These are phyloP conservation scores for Calidris pygmaea DNA, from an alignment of 2,113 vertebrate species.

Conservation along the genomic window DNA sequence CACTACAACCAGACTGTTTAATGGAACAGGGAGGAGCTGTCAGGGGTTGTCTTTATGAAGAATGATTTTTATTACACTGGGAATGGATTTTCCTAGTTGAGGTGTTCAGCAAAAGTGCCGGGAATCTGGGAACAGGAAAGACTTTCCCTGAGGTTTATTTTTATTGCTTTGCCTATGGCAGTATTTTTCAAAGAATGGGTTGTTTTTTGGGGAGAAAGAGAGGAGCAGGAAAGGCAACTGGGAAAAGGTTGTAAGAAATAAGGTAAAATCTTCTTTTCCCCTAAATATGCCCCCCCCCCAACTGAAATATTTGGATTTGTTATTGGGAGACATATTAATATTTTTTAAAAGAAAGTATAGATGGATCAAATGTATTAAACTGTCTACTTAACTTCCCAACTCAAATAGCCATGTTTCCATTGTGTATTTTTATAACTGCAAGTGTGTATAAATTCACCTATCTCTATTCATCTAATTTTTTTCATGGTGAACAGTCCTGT, in stretches of 20 bases:
- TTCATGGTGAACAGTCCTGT: background rate
- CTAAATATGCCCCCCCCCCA: background rate
- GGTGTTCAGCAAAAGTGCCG: background rate
- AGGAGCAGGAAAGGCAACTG: background rate
- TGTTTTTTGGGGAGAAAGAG: background rate
- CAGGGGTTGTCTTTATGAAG: background rate
- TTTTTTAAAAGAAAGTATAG: background rate
- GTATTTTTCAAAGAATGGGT: background rate
- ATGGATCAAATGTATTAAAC: background rate
- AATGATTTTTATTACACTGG: background rate
- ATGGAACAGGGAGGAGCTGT: background rate
- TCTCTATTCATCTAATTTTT: background rate
- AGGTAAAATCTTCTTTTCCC: background rate
- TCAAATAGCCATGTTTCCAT: background rate
- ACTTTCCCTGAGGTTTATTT: background rate
- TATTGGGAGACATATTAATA: rapidly evolving
- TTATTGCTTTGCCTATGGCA: background rate
- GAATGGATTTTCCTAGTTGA: constrained; percentile 6
- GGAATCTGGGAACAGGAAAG: background rate
- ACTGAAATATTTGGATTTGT: background rate
- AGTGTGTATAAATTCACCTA: background rate
- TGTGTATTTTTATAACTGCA: background rate
- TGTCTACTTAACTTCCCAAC: background rate
- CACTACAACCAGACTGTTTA: background rate
- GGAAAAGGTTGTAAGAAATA: background rate